A percentile compares a stretch with the other conserved stretches of the same genome.
Conservation (phyloP, 2,113 vertebrate species). For the Chauna torquata region DNA sequence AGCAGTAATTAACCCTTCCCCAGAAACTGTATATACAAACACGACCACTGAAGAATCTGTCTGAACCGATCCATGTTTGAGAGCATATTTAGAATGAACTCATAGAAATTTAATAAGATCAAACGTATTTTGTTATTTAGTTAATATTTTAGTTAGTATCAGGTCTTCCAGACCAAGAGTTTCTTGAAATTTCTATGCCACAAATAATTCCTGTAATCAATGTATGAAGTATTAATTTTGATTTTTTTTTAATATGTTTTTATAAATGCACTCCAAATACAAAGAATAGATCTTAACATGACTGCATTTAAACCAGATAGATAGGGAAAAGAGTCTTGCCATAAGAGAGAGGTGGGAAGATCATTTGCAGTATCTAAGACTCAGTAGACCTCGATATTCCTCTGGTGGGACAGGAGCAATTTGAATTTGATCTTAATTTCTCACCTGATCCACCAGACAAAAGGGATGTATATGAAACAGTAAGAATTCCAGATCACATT, state of each 20-base stretch:
- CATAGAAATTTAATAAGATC: not conserved
- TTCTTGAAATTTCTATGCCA: not conserved
- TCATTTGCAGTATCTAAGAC: not conserved
- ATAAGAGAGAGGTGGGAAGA: not conserved
- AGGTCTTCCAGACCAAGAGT: not conserved
- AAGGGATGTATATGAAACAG: not conserved
- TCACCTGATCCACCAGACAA: not conserved
- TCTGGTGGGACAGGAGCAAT: not conserved
- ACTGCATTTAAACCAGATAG: not conserved
- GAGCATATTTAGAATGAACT: not conserved
- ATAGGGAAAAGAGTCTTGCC: not conserved
- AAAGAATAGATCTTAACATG: not conserved
- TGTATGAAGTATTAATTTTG: not conserved
- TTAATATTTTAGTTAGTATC: not conserved
- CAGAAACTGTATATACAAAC: not conserved
- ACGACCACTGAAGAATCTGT: not conserved
- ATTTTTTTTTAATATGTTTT: not conserved
- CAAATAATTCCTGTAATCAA: not conserved
- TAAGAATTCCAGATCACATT: not conserved
- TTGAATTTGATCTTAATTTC: not conserved
- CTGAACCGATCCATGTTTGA: not conserved
- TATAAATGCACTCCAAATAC: not conserved
- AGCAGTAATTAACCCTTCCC: not conserved
- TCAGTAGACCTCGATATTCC: fast-evolving
- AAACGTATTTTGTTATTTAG: not conserved